phyloP scores from a whole-genome alignment of 2,797 vertebrate species.

The Thamnophis elegans region DNA sequence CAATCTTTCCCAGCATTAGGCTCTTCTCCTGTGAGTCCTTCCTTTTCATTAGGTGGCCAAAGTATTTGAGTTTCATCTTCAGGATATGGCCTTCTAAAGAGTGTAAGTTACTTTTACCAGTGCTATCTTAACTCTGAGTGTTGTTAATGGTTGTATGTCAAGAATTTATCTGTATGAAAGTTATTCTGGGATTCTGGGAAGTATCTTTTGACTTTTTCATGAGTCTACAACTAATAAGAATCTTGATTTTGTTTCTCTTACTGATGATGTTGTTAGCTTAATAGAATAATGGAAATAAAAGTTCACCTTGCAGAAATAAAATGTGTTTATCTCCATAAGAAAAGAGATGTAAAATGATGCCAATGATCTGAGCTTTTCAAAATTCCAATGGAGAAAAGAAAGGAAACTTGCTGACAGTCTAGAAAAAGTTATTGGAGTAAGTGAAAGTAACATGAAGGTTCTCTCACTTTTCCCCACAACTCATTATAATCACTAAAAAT shows the following conservation, averaged over 20 bases:
- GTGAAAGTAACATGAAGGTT: neutral
- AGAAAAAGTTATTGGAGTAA: neutral
- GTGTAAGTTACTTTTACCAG: neutral
- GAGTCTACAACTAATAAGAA: neutral
- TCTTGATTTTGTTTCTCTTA: neutral
- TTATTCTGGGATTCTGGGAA: neutral
- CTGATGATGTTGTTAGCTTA: neutral
- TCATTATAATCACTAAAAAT: neutral
- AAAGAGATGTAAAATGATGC: neutral
- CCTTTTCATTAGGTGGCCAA: too few species aligned
- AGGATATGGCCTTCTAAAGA: too few species aligned
- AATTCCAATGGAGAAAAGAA: neutral
- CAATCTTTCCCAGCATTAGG: too few species aligned
- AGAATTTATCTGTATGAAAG: neutral
- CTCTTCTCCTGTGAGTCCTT: too few species aligned
- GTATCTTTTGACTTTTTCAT: neutral
- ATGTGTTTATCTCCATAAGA: conserved; percentile 1
- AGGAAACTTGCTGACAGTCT: neutral
- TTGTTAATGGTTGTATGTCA: neutral
- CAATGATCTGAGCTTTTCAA: neutral
- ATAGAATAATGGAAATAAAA: neutral
- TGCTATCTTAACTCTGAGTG: neutral
- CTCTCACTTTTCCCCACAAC: neutral
- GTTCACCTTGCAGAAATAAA: neutral
- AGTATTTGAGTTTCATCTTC: too few species aligned